phyloP scores from a whole-genome alignment of 2,797 vertebrate species.

The Gymnoscopelus microlampas region DNA sequence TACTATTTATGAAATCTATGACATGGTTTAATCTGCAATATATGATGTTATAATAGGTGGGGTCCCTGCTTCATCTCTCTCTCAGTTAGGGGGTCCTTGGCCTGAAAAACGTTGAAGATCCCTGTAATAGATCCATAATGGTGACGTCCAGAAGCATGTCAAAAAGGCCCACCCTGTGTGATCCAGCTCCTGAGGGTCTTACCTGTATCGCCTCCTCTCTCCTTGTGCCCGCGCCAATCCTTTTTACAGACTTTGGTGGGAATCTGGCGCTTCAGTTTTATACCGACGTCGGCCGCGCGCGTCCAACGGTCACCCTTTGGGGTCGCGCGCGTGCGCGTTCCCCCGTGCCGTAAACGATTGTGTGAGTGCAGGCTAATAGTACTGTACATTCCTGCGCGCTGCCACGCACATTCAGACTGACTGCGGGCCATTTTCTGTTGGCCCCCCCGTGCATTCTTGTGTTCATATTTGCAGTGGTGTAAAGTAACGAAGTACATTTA shows the following conservation, averaged over 20 bases:
- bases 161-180: no score
- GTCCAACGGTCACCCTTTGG: not conserved
- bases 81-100: no score
- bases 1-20: no score
- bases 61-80: no score
- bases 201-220: conserved; percentile 54
- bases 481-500: no score
- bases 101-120: no score
- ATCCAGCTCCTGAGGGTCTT: conserved; percentile 8
- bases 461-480: no score
- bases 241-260: conserved; percentile 58
- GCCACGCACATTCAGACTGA: not conserved
- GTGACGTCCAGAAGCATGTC: no score
- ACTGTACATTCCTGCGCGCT: not conserved
- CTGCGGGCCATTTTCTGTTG: not conserved
- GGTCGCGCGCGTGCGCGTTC: conserved; percentile 36
- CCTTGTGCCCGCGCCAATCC: conserved; percentile 43
- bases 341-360: not conserved
- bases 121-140: no score
- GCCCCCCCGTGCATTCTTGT: not conserved
- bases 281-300: conserved; percentile 45
- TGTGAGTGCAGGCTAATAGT: not conserved
- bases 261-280: conserved; percentile 68
- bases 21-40: no score
- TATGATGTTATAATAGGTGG: no score